phyloP scores from a whole-genome alignment of 2,797 vertebrate species.

The Dendrocincla tyrannina region DNA sequence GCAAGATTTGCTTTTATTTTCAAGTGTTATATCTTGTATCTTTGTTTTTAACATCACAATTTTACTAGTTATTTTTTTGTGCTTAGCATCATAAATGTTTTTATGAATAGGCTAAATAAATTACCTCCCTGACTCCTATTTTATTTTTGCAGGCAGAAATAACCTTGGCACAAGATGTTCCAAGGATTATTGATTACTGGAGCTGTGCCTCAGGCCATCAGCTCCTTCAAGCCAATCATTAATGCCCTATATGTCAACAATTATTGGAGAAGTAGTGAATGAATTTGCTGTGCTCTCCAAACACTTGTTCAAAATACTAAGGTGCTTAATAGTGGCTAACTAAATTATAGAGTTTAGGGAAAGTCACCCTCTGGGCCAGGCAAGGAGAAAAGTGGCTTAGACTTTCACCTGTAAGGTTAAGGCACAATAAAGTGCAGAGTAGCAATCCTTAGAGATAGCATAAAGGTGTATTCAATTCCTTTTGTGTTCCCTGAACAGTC shows the following conservation, averaged over 20 bases:
- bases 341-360: neutral
- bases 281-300: neutral
- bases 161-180: slow-evolving; percentile 16
- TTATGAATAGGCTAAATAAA: slow-evolving; percentile 10
- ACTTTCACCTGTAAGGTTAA: neutral
- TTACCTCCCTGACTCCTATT: neutral
- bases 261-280: slow-evolving; percentile 16
- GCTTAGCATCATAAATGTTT: neutral
- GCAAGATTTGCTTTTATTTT: neutral
- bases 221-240: slow-evolving; percentile 28
- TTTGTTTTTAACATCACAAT: neutral
- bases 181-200: slow-evolving; percentile 39
- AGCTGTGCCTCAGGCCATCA: slow-evolving; percentile 8
- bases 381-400: neutral
- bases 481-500: neutral
- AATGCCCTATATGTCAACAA: slow-evolving; percentile 10
- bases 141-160: neutral
- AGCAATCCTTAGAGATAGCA: neutral
- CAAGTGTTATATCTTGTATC: neutral
- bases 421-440: neutral
- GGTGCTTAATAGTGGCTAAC: neutral
- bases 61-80: neutral
- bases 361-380: neutral
- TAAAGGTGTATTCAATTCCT: neutral
- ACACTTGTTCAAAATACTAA: neutral